These are phyloP conservation scores for Calonectris borealis DNA, from an alignment of 2,113 vertebrate species.

Conservation along the genomic window DNA sequence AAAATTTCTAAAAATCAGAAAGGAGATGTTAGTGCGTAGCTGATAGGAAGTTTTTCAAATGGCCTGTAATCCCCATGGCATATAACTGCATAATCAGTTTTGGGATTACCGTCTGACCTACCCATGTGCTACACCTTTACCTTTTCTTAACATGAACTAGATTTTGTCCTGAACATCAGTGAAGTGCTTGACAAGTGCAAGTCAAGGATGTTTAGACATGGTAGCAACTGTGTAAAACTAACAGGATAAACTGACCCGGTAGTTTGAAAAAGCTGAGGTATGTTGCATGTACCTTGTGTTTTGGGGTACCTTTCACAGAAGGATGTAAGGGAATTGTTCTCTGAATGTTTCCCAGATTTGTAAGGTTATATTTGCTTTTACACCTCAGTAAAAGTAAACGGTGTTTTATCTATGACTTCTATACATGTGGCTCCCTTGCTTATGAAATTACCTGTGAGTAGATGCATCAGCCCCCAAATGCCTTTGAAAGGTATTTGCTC, in stretches of 20 bases:
- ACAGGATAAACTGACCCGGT: background rate
- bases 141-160: background rate
- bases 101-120: background rate
- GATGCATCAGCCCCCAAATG: background rate
- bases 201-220: background rate
- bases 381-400: background rate
- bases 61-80: fast-evolving
- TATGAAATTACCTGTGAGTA: background rate
- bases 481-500: background rate
- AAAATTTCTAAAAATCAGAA: background rate
- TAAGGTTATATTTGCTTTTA: background rate
- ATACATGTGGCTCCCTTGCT: fast-evolving
- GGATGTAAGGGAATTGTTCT: background rate
- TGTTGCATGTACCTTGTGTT: background rate
- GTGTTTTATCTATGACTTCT: background rate
- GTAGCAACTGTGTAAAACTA: background rate
- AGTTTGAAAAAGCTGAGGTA: background rate
- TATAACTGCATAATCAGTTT: background rate
- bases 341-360: background rate
- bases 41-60: background rate
- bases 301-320: background rate
- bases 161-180: background rate
- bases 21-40: background rate
- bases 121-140: background rate
- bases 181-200: background rate